These are phyloP conservation scores for Dendroctonus ponderosae DNA, from an alignment of 1,140 invertebrate species.

Conservation along the genomic window DNA sequence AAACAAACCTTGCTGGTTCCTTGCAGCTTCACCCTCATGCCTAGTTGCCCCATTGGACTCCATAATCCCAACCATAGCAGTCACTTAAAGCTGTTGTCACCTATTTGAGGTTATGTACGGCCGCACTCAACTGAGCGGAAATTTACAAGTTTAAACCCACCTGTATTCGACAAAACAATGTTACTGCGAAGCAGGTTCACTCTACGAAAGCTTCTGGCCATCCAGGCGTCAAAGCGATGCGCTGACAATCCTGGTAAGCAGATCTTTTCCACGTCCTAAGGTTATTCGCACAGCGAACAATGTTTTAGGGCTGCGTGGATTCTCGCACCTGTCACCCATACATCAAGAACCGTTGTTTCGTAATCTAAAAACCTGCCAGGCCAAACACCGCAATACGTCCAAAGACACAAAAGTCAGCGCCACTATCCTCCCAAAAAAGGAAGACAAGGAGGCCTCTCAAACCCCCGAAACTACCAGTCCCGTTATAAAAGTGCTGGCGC, in stretches of 20 bases:
- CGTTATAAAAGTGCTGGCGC: conserved; percentile 21
- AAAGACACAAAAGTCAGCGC: conserved; percentile 18
- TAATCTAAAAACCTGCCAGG: conserved; percentile 1
- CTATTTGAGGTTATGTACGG: too few relatives aligned
- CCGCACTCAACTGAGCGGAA: too few relatives aligned
- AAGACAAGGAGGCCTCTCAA: conserved; percentile 8
- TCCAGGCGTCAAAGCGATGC: conserved; percentile 3
- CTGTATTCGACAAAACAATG: conserved; percentile 6
- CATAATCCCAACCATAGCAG: too few relatives aligned
- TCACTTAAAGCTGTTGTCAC: too few relatives aligned
- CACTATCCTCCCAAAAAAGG: conserved; percentile 14
- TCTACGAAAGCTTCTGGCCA: conserved; percentile 10
- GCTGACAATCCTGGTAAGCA: conserved; percentile 10
- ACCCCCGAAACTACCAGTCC: not conserved
- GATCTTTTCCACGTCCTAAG: not conserved
- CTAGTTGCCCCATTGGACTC: too few relatives aligned
- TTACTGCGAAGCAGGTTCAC: conserved; percentile 13
- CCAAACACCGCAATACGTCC: not conserved
- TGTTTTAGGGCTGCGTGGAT: not conserved
- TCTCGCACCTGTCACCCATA: not conserved
- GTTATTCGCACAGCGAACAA: not conserved
- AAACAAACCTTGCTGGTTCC: too few relatives aligned
- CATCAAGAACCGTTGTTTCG: not conserved
- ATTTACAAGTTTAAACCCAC: too few relatives aligned
- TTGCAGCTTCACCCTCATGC: too few relatives aligned